Evolutionary conservation across 2,797 vertebrate species (phyloP), one percentile per base, ranked within the genome.

Genomic region (Choloepus didactylus): DNA sequence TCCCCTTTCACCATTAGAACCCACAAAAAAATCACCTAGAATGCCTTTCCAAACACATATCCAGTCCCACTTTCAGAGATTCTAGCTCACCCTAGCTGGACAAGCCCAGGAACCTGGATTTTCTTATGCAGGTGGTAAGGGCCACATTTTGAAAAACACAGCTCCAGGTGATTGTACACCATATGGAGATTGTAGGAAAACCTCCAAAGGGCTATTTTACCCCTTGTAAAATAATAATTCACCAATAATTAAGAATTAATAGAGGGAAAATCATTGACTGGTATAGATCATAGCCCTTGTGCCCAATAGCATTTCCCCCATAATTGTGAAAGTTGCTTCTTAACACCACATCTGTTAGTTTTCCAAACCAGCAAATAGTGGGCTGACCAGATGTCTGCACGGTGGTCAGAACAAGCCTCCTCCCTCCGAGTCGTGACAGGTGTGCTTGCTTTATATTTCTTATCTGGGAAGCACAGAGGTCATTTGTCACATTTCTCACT

Each of bases 171-270:
- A 80, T 84, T n/a, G 35, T 21, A 67, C 35, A 29, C 64, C 59
- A 80, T n/a, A 62, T 69, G 44, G 72, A 91, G 23, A 93, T 38
- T 56, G 25, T 29, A 80, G 76, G 5, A 29, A 73, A 95, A 38
- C 54, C 25, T 80, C 83, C 87, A 87, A 79, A 91, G 83, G 35
- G 44, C 59, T 19, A 75, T 85, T 80, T 84, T 81, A 84, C 69
- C n/a, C 77, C 38, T 35, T 54, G 23, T 80, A 80, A 91, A 93
- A 67, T 38, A 23, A 25, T 75, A 75, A 91, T 67, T 80, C 25
- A 80, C 88, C 44, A 83, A 49, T 76, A 87, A 93, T 73, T 66
- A 79, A 91, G 44, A 87, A 87, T 70, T 66, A 96, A 54, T 54
- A 73, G 51, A 27, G 31, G 19, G 29, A 41, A 87, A 92, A 76